Percentiles rank a stretch among this genome's conserved stretches.
These are phyloP conservation scores for Aproaerema taeniolella DNA, from an alignment of 2,888 invertebrate species.

Conservation along the genomic window DNA sequence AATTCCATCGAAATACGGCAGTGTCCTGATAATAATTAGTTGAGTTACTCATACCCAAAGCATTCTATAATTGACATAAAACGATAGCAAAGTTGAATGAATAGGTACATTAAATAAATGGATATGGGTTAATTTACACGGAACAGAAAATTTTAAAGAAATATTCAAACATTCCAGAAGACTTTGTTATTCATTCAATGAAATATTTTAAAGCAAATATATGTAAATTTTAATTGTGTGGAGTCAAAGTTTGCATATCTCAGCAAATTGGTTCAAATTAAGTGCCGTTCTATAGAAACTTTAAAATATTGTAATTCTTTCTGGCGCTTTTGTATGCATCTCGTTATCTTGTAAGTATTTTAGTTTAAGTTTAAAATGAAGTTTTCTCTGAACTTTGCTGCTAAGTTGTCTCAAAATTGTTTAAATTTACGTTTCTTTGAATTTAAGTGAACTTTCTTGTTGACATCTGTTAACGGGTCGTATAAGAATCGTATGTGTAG, in stretches of 20 bases:
- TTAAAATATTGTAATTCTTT: conserved; percentile 29
- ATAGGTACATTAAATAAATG: conserved; percentile 11
- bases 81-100: conserved; percentile 4
- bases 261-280: conserved; percentile 21
- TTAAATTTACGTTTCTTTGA: conserved; percentile 4
- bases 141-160: conserved; percentile 10
- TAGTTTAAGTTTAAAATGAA: conserved; percentile 43
- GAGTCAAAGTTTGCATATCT: conserved; percentile 8
- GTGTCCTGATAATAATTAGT: too few species aligned
- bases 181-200: conserved; percentile 6
- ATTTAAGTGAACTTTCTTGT: conserved; percentile 9
- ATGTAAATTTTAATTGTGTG: conserved; percentile 10
- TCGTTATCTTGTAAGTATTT: conserved; percentile 53
- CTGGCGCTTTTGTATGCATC: conserved; percentile 45
- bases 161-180: conserved; percentile 6
- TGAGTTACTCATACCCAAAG: conserved; percentile 18
- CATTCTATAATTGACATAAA: conserved; percentile 12
- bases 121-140: conserved; percentile 9
- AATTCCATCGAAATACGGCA: conserved; percentile 23
- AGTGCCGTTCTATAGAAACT: conserved; percentile 26
- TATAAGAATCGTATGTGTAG: too few species aligned
- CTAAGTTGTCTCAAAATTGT: conserved; percentile 19
- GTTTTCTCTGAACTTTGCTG: conserved; percentile 21
- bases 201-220: conserved; percentile 16
- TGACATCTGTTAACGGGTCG: too few species aligned